A percentile compares a stretch with the other conserved stretches of the same genome.
phyloP scores from a whole-genome alignment of 1,140 invertebrate species.

The Sogatella furcifera region DNA sequence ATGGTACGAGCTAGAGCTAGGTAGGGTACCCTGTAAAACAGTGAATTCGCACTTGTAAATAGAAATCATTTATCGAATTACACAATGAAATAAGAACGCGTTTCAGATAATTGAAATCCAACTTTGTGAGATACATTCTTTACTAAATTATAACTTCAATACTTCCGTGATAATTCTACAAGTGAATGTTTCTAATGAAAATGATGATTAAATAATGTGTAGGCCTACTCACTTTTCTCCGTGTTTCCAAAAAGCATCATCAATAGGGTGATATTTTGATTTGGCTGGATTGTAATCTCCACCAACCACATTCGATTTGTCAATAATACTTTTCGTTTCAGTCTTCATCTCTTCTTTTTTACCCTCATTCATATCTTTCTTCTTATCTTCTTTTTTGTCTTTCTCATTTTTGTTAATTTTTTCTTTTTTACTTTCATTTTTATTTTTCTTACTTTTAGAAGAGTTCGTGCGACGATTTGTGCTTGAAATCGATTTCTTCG shows the following conservation, averaged over 20 bases:
- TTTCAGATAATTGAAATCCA: too few species aligned
- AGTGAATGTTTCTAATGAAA: too few species aligned
- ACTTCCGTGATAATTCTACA: too few species aligned
- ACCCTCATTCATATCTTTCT: not conserved
- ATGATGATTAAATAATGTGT: too few species aligned
- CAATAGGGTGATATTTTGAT: constrained; percentile 71
- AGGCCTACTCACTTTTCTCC: constrained; percentile 58
- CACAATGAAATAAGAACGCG: not conserved
- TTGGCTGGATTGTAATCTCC: constrained; percentile 64
- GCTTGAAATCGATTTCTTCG: too few species aligned
- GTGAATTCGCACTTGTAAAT: not conserved
- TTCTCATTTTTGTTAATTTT: not conserved
- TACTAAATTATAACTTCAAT: too few species aligned
- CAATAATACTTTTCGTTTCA: not conserved
- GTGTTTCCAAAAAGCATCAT: constrained; percentile 76
- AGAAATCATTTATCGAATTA: not conserved
- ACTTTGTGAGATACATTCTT: too few species aligned
- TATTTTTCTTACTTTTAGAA: not conserved
- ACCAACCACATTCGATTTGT: constrained; percentile 20
- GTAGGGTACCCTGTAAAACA: constrained; percentile 76
- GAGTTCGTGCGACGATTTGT: not conserved
- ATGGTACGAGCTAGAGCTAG: constrained; percentile 83
- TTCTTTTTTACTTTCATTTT: not conserved
- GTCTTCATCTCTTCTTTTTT: constrained; percentile 1
- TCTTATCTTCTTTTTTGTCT: not conserved